These are phyloP conservation scores for Sebastolobus altivelis DNA, from an alignment of 2,797 vertebrate species.

Conservation along the genomic window DNA sequence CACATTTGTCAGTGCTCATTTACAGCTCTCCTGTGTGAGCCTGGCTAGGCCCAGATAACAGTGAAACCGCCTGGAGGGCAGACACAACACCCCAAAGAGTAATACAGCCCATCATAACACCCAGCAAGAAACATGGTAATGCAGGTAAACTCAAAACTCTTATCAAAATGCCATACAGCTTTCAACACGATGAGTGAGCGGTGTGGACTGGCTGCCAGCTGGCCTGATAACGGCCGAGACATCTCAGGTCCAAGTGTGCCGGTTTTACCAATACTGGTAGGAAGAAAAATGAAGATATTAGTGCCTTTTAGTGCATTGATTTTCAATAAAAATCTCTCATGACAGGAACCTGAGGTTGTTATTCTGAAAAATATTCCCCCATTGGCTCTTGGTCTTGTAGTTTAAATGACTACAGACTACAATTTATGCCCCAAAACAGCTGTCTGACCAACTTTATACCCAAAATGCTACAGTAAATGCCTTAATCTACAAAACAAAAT, in stretches of 20 bases:
- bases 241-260: slow-evolving; percentile 45
- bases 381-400: background rate
- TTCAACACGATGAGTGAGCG: slow-evolving; percentile 67
- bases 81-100: slow-evolving; percentile 79
- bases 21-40: slow-evolving; percentile 77
- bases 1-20: slow-evolving; percentile 78
- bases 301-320: slow-evolving; percentile 35
- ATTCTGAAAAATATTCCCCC: slow-evolving; percentile 21
- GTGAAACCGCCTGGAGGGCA: slow-evolving; percentile 79
- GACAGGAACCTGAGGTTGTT: slow-evolving; percentile 18
- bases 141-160: slow-evolving; percentile 80
- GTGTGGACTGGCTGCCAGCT: slow-evolving; percentile 54
- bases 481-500: background rate
- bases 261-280: slow-evolving; percentile 26
- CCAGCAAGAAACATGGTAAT: slow-evolving; percentile 78
- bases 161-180: slow-evolving; percentile 76
- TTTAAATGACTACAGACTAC: background rate
- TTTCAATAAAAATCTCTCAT: slow-evolving; percentile 41
- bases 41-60: slow-evolving; percentile 83
- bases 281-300: slow-evolving; percentile 35
- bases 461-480: background rate
- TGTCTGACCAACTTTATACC: background rate
- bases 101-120: slow-evolving; percentile 80
- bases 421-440: background rate
- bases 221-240: slow-evolving; percentile 54